Evolutionary conservation across 2,888 invertebrate genomes (phyloP).

Genomic region (Panorpa germanica): DNA sequence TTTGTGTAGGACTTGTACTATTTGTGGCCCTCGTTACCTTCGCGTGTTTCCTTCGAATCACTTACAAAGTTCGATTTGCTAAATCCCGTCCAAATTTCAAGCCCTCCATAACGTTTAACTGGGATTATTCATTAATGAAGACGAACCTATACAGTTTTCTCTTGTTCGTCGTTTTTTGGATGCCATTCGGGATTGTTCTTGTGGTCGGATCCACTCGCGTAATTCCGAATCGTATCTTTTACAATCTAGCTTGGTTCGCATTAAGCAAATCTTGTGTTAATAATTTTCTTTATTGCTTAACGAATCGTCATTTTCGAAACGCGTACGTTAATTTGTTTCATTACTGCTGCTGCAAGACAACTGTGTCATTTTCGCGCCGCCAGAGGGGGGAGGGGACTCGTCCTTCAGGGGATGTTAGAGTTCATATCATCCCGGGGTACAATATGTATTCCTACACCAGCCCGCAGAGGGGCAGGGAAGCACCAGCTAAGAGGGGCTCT

Average conservation of each 20-base stretch:
- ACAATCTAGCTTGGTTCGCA: constrained; percentile 49
- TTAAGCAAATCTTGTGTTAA: constrained; percentile 47
- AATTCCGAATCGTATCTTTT: constrained; percentile 33
- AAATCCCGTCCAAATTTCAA: constrained; percentile 36
- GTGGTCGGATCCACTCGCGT: constrained; percentile 30
- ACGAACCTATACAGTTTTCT: constrained; percentile 45
- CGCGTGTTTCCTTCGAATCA: constrained; percentile 30
- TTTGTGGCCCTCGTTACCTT: constrained; percentile 35
- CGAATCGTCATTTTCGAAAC: constrained; percentile 47
- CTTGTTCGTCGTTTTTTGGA: constrained; percentile 43
- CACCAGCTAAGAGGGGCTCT: constrained; percentile 13
- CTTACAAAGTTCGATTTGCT: constrained; percentile 28
- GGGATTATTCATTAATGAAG: constrained; percentile 39
- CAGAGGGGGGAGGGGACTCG: constrained; percentile 29
- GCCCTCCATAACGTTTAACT: constrained; percentile 37
- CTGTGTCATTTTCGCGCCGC: constrained; percentile 42
- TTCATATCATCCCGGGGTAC: constrained; percentile 55
- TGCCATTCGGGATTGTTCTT: constrained; percentile 43
- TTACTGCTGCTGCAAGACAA: constrained; percentile 65
- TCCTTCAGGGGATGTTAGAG: constrained; percentile 41
- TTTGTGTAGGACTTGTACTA: constrained; percentile 34
- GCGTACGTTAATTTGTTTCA: constrained; percentile 56
- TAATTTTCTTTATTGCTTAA: constrained; percentile 40
- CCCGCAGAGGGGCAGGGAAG: constrained; percentile 26
- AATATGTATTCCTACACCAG: constrained; percentile 44